These are phyloP conservation scores for Bothrops jararaca DNA, from an alignment of 2,113 vertebrate genomes.

Conservation along the genomic window DNA sequence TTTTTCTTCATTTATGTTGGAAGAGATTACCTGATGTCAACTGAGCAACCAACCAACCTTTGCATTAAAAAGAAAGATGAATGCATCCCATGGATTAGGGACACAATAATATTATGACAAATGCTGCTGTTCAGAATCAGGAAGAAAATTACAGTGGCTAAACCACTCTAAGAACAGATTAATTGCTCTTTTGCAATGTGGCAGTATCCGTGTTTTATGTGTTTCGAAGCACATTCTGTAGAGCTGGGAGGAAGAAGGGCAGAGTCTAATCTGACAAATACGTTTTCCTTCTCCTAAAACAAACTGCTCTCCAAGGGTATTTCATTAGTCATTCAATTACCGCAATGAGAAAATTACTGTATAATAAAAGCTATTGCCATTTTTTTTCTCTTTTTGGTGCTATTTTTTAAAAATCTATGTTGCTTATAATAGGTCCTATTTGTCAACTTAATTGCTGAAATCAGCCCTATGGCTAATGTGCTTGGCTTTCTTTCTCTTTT, in stretches of 20 bases:
- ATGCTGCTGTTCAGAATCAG: neutral
- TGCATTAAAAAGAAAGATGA: neutral
- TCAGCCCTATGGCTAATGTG: neutral
- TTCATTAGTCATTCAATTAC: neutral
- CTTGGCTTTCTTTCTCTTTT: neutral
- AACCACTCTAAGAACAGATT: neutral
- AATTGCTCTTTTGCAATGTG: neutral
- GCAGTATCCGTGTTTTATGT: neutral
- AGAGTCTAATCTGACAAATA: neutral
- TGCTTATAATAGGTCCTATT: neutral
- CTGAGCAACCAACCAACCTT: neutral
- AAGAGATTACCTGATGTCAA: neutral
- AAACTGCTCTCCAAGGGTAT: neutral
- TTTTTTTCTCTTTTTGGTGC: neutral
- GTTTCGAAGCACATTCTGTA: neutral
- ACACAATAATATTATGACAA: neutral
- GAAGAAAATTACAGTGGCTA: rapidly evolving
- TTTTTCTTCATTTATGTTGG: neutral
- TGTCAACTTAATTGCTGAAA: neutral
- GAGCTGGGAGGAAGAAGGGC: too few species aligned
- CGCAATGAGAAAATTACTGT: neutral
- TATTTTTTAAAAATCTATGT: neutral
- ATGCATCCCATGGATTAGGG: neutral
- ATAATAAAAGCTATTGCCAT: neutral
- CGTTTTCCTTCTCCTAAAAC: neutral